These are phyloP conservation scores for Rhinichthys klamathensis DNA, from an alignment of 2,113 vertebrate species.

Conservation along the genomic window DNA sequence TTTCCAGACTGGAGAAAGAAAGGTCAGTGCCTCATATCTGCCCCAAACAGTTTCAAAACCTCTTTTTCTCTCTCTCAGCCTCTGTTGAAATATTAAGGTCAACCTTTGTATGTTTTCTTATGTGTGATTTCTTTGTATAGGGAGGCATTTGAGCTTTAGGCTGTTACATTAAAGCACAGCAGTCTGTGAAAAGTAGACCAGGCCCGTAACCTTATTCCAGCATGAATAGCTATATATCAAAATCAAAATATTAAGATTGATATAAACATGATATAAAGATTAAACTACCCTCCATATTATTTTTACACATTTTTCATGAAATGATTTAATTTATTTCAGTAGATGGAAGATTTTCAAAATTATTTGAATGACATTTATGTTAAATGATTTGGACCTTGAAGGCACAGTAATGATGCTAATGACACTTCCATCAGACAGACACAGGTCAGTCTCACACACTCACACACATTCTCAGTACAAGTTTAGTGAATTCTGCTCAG, in stretches of 20 bases:
- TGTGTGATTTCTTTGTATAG: conserved; percentile 72
- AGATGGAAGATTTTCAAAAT: not conserved
- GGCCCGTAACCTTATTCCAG: conserved; percentile 67
- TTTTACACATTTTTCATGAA: too few species aligned
- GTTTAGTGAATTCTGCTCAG: not conserved
- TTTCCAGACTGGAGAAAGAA: conserved; percentile 30
- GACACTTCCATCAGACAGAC: not conserved
- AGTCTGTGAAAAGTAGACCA: conserved; percentile 76
- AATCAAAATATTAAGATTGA: too few species aligned
- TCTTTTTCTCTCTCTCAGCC: conserved; percentile 43
- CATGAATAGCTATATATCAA: conserved; percentile 53
- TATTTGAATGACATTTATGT: not conserved
- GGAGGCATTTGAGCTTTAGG: conserved; percentile 70
- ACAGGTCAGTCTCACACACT: not conserved
- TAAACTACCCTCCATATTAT: too few species aligned
- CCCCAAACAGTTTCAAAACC: conserved; percentile 34
- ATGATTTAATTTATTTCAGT: not conserved
- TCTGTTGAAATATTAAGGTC: conserved; percentile 67
- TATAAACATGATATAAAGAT: too few species aligned
- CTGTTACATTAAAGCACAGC: conserved; percentile 73
- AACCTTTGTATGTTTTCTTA: conserved; percentile 67
- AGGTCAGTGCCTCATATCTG: conserved; percentile 40
- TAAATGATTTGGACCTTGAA: not conserved
- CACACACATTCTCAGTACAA: conserved; percentile 4
- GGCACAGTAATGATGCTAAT: not conserved